Evolutionary conservation across 64 coral and sea anemone genomes (phyloP).

Genomic region (Montipora cactus): DNA sequence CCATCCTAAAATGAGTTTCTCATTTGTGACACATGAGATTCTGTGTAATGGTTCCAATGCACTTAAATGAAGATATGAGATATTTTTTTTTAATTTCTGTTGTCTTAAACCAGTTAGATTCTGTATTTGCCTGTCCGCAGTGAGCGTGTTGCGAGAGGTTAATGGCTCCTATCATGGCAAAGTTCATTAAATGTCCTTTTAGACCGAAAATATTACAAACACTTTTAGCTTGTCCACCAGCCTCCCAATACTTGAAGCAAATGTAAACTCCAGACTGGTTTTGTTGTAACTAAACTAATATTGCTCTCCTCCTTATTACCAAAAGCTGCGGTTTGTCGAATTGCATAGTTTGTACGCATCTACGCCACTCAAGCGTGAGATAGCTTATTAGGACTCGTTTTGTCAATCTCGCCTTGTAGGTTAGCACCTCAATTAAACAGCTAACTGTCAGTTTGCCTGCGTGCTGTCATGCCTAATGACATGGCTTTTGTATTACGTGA

Average conservation of each 20-base stretch:
- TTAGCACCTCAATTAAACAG: slow-evolving; percentile 51
- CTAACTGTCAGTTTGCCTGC: slow-evolving; percentile 31
- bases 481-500: slow-evolving; percentile 31
- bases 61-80: too few relatives aligned
- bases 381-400: slow-evolving; percentile 51
- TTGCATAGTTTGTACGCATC: slow-evolving; percentile 12
- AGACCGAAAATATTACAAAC: neutral
- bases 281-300: neutral
- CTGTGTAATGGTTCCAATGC: too few relatives aligned
- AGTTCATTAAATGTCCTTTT: too few relatives aligned
- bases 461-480: slow-evolving; percentile 54
- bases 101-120: too few relatives aligned
- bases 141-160: neutral
- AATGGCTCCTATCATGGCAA: neutral
- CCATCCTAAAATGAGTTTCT: neutral
- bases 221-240: neutral
- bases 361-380: slow-evolving; percentile 12
- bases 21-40: too few relatives aligned
- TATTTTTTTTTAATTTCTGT: too few relatives aligned
- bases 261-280: neutral
- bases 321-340: neutral
- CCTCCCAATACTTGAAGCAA: neutral
- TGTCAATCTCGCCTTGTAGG: slow-evolving; percentile 30
- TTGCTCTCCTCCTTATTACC: neutral
- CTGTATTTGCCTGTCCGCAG: too few relatives aligned